Base-by-base conservation (phyloP, 2,113 vertebrate species). In the Forbesichthys papilliferus region DNA sequence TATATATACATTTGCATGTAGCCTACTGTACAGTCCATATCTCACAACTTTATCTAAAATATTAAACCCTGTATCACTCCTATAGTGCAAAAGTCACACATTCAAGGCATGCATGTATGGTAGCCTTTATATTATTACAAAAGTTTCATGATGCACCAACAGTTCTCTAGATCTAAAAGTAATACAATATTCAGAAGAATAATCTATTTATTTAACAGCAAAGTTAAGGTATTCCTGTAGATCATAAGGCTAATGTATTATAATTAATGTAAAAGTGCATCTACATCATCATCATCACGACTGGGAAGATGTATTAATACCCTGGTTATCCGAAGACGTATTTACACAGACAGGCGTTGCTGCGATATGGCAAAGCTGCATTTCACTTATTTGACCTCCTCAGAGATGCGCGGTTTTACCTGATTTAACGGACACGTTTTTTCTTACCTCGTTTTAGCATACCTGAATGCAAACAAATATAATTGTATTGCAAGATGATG, bases 71-170 rank as follows among this genome's bases (percentile, higher is more conserved):
- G 81, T 78, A 77, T 70, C 70, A 57, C 27, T 27, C 27, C 27
- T 27, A 27, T 88, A 91, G 89, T 91, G 90, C 89, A 91, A 89
- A 84, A 73, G 52, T 74, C 74, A 61, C 52, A 75, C 34, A 42
- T n/a, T 36, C 49, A 72, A 42, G 36, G 7, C 36, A 42, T 8
- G 0, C 5, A 42, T 42, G 27, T 27, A 42, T 5, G 36, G 5
- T 42, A 42, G 5, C 36, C 36, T 4, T 42, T 42, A 42, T 8
- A 42, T 42, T 5, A 8, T 42, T 42, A 42, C 68, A 65, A 64
- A 62, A 58, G 3, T 57, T n/a, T 0, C 27, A 27, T 58, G 14
- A 69, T 33, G 5, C 1, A 56, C 14, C 9, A 4, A 66, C 1
- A 27, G 27, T 27, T 16, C 49, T 20, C 2, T 6, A 16, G 13